phyloP scores from a whole-genome alignment of 2,113 vertebrate species.

The Xerus inauris region DNA sequence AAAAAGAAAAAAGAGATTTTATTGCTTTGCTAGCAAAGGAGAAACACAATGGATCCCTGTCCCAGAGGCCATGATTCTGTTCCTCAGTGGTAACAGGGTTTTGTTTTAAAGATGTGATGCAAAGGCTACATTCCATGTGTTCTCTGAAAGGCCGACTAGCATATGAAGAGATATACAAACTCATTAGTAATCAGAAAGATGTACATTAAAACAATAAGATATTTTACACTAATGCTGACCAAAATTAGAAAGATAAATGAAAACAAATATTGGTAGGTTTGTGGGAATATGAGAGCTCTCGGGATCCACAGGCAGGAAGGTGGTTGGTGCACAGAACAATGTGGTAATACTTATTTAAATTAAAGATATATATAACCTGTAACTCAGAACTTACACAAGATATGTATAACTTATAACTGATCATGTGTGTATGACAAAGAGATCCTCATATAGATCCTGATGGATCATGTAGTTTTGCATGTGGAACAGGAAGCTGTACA shows the following conservation, averaged over 20 bases:
- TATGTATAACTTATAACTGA: not conserved
- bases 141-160: not conserved
- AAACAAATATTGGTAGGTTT: not conserved
- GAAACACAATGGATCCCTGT: no score
- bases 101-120: no score
- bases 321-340: not conserved
- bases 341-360: not conserved
- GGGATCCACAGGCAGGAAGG: not conserved
- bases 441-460: not conserved
- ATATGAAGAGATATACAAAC: not conserved
- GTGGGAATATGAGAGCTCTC: not conserved
- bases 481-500: not conserved
- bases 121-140: no score
- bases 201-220: not conserved
- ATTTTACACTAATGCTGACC: not conserved
- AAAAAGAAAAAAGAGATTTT: no score
- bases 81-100: no score
- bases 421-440: not conserved
- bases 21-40: no score
- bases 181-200: not conserved
- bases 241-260: not conserved
- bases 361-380: not conserved
- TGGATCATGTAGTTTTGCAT: not conserved
- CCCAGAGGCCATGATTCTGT: no score
- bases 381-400: not conserved